Conservation (phyloP, 2,888 invertebrate species). For the Cephalotes varians region DNA sequence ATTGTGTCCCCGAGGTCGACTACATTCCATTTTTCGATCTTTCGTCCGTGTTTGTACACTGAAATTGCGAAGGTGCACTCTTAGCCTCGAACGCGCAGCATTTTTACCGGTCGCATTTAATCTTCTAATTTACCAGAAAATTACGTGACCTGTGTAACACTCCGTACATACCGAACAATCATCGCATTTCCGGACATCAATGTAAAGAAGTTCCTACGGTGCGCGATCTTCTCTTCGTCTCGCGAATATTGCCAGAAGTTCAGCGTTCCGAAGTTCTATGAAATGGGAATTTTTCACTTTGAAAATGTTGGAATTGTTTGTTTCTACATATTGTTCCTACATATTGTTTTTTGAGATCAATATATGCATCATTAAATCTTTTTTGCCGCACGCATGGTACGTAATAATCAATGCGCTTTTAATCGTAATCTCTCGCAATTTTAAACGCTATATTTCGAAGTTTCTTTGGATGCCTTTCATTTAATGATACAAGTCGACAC, state of each 20-base stretch:
- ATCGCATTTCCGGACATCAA: background rate
- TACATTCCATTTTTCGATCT: constrained; percentile 53
- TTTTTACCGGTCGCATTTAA: constrained; percentile 41
- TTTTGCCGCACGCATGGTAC: constrained; percentile 42
- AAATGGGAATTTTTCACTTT: constrained; percentile 18
- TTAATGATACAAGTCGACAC: too few relatives aligned
- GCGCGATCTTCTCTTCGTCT: background rate
- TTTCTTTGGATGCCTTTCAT: too few relatives aligned
- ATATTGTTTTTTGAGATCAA: background rate
- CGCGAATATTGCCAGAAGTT: background rate
- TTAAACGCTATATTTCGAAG: background rate
- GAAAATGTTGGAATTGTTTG: constrained; percentile 4
- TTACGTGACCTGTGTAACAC: constrained; percentile 46
- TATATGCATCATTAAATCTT: constrained; percentile 57
- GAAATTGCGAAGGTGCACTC: constrained; percentile 26
- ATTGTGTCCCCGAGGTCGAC: background rate
- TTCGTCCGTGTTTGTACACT: constrained; percentile 1
- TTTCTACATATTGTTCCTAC: background rate
- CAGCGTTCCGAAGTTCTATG: background rate
- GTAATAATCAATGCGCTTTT: background rate
- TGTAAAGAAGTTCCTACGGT: constrained; percentile 13
- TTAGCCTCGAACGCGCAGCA: background rate
- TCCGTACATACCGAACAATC: background rate
- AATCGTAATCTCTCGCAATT: constrained; percentile 17
- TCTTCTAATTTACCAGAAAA: constrained; percentile 56